Conservation (phyloP, 2,113 vertebrate species). For the Lampris incognitus region DNA sequence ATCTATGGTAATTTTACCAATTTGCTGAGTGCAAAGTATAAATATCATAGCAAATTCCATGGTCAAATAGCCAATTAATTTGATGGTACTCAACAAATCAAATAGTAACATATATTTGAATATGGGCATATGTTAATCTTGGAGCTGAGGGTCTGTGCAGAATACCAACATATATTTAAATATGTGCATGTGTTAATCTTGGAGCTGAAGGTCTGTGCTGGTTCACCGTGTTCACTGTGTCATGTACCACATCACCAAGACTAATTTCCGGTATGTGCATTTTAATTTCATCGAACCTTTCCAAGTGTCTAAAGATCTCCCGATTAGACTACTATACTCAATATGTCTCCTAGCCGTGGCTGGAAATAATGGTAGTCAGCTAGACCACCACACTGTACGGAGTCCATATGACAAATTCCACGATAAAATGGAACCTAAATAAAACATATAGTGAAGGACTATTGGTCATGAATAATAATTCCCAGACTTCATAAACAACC, state of each 20-base stretch:
- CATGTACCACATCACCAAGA: no score
- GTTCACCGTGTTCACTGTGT: not conserved
- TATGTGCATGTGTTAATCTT: not conserved
- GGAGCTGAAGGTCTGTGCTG: not conserved
- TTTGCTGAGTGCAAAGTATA: not conserved
- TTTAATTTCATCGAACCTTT: no score
- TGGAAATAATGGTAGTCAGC: not conserved
- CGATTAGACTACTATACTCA: no score
- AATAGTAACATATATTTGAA: not conserved
- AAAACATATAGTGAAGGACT: no score
- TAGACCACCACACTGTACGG: not conserved
- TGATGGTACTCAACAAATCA: constrained; percentile 1
- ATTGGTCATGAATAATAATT: no score
- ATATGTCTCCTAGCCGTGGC: no score
- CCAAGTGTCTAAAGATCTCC: no score
- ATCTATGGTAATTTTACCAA: not conserved
- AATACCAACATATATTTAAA: not conserved
- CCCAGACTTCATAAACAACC: no score
- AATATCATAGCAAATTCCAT: not conserved
- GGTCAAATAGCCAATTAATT: not conserved
- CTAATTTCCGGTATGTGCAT: not conserved
- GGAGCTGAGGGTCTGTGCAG: not conserved
- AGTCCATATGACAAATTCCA: no score
- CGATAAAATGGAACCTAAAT: no score
- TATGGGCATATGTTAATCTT: not conserved